Base-by-base conservation (phyloP, 2,888 invertebrate species). In the Sepiola atlantica region DNA sequence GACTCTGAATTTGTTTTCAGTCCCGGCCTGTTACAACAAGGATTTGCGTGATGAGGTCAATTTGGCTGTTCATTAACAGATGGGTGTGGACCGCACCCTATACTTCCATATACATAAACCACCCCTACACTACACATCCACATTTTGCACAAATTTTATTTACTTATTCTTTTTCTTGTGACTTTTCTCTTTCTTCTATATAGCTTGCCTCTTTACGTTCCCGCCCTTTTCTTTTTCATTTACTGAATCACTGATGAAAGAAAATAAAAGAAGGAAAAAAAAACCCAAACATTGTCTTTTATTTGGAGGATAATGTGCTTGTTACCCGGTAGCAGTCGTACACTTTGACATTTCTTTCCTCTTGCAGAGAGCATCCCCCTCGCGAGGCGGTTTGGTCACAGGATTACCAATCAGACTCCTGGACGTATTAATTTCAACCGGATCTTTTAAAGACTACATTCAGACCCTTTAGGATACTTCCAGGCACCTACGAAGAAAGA, bases 21-120 rank as follows among this genome's bases (percentile, higher is more conserved):
- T 77, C 77, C 77, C n/a, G n/a, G 77, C 77, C 77, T 77, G 77
- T 77, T 77, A 77, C 77, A 77, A n/a, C n/a, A 77, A 77, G n/a
- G 77, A 77, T 77, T 77, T n/a, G 77, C 16, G n/a, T n/a, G 77
- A n/a, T 77, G n/a, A 77, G 77, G 77, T 77, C 77, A 77, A n/a
- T 32, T 77, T 32, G n/a, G 16, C 77, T 77, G 32, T 77, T 77
- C n/a, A 77, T 77, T 77, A 77, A 77, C 77, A n/a, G 32, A 77
- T 77, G 77, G 77, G 77, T 77, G 77, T 77, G 77, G 77, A 77
- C n/a, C 77, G 32, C 32, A 77, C 45, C 45, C 45, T 45, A 4
- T 45, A 45, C 45, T 45, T 45, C 45, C 45, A 45, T 45, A 8
- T 45, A 4, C 45, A 45, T 45, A 45, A 45, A 8, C 45, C 45